Evolutionary conservation across 1,140 invertebrate species (phyloP), one percentile per base, ranked within the genome.

Genomic region (Lasioglossum baleicum): DNA sequence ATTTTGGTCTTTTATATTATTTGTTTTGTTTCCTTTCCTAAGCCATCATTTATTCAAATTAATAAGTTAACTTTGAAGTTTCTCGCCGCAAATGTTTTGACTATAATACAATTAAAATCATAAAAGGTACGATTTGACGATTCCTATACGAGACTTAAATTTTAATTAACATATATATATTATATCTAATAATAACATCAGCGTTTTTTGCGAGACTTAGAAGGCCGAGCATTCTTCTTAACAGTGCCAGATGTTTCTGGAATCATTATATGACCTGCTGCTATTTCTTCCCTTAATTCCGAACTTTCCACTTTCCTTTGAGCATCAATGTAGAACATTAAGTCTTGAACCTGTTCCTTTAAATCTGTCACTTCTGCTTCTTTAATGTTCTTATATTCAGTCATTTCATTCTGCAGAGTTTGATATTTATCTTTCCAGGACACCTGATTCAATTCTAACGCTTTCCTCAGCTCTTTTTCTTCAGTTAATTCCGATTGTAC

Each of bases 291-390:
- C 67, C 94, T 94, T 22, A 95, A 81, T 17, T 94, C 93, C 0
- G 95, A 95, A 79, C 95, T 94, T 80, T 94, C 94, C 82, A 96
- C 95, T 82, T 94, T 93, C 31, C 96, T 94, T 88, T 97, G 96
- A 13, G 98, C 98, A 87, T 99, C 97, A 72, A 99, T 94, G 90
- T 96, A 99, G 93, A 99, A 98, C 98, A 99, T 99, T 1, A 99
- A 93, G 94, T 99, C 98, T 17, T 97, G 94, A 0, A 99, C 93
- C 93, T 99, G 98, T 83, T 99, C 98, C 86, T 96, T 95, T 13
- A 99, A 93, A 20, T 98, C 98, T 0, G 90, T 79, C 3, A 98
- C 94, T 94, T 98, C 96, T 85, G 94, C 90, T 66, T 97, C 95
- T 89, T 96, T 96, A 31, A 84, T 80, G 17, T 83, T 88, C 86